These are phyloP conservation scores for Peromyscus leucopus DNA, from an alignment of 2,113 vertebrate genomes.

Conservation along the genomic window DNA sequence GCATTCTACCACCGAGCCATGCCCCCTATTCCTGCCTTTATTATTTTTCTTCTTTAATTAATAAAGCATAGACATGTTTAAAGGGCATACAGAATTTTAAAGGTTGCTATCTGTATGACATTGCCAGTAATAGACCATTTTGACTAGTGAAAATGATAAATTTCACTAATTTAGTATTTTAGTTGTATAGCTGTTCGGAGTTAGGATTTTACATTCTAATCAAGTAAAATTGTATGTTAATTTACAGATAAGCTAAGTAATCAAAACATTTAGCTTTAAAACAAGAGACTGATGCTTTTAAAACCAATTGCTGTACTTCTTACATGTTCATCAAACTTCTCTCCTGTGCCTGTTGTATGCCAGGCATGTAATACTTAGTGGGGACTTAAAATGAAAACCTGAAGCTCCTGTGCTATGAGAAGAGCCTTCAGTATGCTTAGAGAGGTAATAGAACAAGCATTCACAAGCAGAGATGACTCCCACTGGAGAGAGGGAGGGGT, in stretches of 20 bases:
- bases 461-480: background rate
- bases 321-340: slow-evolving; percentile 9
- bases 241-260: slow-evolving; percentile 27
- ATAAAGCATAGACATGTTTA: background rate
- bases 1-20: background rate
- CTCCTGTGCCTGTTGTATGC: background rate
- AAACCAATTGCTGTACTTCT: background rate
- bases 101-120: slow-evolving; percentile 1
- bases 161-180: slow-evolving; percentile 23
- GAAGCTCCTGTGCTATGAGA: background rate
- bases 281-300: background rate
- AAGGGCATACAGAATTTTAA: slow-evolving; percentile 9
- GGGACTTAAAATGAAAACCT: background rate
- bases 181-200: background rate
- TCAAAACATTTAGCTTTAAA: slow-evolving; percentile 33
- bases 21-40: background rate
- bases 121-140: slow-evolving; percentile 35
- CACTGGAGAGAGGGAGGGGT: too few relatives aligned
- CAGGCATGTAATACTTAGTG: background rate
- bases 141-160: slow-evolving; percentile 27
- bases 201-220: slow-evolving; percentile 27
- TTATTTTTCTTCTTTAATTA: slow-evolving; percentile 16
- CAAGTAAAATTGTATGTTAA: slow-evolving; percentile 33
- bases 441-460: background rate
- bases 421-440: background rate